Conservation (phyloP, 2,888 invertebrate species). For the Actias luna region DNA sequence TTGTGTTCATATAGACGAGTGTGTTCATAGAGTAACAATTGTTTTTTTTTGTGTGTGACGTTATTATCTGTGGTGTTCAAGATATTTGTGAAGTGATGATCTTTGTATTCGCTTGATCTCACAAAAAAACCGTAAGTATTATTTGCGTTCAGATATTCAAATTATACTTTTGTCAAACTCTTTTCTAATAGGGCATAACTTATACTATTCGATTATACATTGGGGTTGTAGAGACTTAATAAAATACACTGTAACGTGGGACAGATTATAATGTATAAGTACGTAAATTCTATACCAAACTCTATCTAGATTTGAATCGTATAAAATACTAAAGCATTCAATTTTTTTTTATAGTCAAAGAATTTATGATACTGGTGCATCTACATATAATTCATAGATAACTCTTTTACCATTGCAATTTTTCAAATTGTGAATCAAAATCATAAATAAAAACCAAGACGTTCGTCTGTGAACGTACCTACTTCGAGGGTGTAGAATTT, state of each 20-base stretch:
- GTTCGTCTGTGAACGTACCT: no score
- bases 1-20: conserved; percentile 41
- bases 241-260: not conserved
- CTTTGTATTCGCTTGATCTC: conserved; percentile 52
- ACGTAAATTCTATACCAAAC: not conserved
- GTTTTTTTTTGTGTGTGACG: conserved; percentile 47
- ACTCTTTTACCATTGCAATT: no score
- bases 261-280: not conserved
- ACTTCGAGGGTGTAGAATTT: no score
- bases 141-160: not conserved
- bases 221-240: not conserved
- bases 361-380: no score
- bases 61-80: conserved; percentile 46
- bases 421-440: no score
- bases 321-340: no score
- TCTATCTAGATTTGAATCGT: not conserved
- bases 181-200: not conserved
- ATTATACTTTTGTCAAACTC: not conserved
- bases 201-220: not conserved
- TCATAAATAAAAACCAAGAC: no score
- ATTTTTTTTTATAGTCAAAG: no score
- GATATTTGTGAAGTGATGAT: conserved; percentile 72
- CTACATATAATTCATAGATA: no score
- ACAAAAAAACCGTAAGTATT: conserved; percentile 62
- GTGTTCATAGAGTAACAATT: conserved; percentile 22